These are phyloP conservation scores for Hipparchia sbordonii DNA, from an alignment of 2,888 invertebrate species.

Conservation along the genomic window DNA sequence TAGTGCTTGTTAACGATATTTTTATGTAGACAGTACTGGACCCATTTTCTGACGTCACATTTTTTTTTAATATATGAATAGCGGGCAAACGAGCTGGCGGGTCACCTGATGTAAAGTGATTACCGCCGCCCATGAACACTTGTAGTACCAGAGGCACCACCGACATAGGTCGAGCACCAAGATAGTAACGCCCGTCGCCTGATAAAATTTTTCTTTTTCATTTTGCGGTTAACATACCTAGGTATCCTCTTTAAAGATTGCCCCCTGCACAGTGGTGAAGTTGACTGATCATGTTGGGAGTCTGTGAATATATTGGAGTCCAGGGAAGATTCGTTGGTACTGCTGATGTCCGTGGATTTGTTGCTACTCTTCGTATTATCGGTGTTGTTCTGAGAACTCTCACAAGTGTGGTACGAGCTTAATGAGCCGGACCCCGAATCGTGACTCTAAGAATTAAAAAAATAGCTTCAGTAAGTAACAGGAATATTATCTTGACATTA, in stretches of 20 bases:
- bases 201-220: neutral
- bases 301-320: slow-evolving; percentile 73
- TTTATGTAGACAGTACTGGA: too few relatives aligned
- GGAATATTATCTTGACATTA: neutral
- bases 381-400: slow-evolving; percentile 71
- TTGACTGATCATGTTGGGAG: slow-evolving; percentile 80
- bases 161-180: too few relatives aligned
- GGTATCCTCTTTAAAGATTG: slow-evolving; percentile 76
- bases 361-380: slow-evolving; percentile 66
- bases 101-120: too few relatives aligned
- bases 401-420: slow-evolving; percentile 77
- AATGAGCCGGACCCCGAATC: slow-evolving; percentile 69
- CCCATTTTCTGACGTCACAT: too few relatives aligned
- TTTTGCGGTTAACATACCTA: slow-evolving; percentile 52
- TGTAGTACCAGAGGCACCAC: too few relatives aligned
- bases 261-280: slow-evolving; percentile 81
- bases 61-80: too few relatives aligned
- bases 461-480: neutral
- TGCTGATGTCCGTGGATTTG: slow-evolving; percentile 77
- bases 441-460: slow-evolving; percentile 51
- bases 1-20: too few relatives aligned
- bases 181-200: neutral
- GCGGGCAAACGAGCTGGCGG: too few relatives aligned
- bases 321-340: slow-evolving; percentile 65
- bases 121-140: too few relatives aligned